Conservation (phyloP, 2,888 invertebrate species). For the Chrysolina oricalcia region DNA sequence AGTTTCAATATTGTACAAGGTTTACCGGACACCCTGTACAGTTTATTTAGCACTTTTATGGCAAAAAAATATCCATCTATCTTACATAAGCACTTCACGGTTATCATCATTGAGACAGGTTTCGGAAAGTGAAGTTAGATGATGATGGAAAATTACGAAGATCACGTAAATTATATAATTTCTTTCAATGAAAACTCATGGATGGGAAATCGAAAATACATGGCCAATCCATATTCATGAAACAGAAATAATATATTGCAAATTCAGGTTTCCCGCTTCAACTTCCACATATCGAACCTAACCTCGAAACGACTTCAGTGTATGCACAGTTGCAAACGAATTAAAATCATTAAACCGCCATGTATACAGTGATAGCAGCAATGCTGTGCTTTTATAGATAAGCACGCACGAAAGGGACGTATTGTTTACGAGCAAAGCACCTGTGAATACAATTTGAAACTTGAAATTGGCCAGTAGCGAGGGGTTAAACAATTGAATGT, state of each 20-base stretch:
- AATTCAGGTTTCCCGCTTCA: background rate
- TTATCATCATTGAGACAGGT: too few species aligned
- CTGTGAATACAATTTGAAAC: conserved; percentile 3
- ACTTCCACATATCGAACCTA: background rate
- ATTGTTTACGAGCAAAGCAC: conserved; percentile 14
- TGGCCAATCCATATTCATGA: too few species aligned
- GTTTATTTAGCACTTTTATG: too few species aligned
- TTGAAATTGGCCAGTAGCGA: background rate
- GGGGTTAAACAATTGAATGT: background rate
- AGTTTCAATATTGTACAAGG: too few species aligned
- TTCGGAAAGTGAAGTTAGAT: too few species aligned
- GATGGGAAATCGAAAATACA: too few species aligned
- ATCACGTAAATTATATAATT: too few species aligned
- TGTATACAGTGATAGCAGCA: background rate
- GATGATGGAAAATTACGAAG: too few species aligned
- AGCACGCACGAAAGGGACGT: background rate
- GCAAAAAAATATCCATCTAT: too few species aligned
- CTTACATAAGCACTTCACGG: too few species aligned
- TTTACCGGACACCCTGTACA: too few species aligned
- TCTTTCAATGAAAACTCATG: too few species aligned
- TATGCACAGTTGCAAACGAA: background rate
- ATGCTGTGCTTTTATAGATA: conserved; percentile 7
- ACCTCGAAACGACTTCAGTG: background rate
- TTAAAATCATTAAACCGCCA: background rate
- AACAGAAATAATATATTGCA: background rate